phyloP scores from a whole-genome alignment of 2,888 invertebrate genomes.

The Anthrax anthrax region DNA sequence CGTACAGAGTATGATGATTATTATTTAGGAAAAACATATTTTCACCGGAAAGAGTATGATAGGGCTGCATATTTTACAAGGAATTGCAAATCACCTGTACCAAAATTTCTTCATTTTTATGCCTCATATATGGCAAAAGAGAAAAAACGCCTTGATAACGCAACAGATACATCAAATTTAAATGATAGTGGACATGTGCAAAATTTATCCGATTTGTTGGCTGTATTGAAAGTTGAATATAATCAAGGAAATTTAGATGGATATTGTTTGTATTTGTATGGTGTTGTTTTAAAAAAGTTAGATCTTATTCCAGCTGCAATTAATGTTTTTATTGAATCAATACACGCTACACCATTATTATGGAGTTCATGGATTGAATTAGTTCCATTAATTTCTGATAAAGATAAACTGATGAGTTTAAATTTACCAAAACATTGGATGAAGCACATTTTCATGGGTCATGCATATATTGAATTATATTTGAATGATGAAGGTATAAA shows the following conservation, averaged over 20 bases:
- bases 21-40: slow-evolving; percentile 70
- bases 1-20: slow-evolving; percentile 50
- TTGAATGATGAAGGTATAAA: slow-evolving; percentile 79
- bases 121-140: slow-evolving; percentile 79
- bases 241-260: slow-evolving; percentile 60
- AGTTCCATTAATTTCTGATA: slow-evolving; percentile 67
- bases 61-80: slow-evolving; percentile 67
- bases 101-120: slow-evolving; percentile 73
- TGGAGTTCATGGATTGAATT: slow-evolving; percentile 96
- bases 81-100: slow-evolving; percentile 52
- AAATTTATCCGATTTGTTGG: slow-evolving; percentile 41
- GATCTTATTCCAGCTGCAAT: slow-evolving; percentile 67
- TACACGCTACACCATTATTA: slow-evolving; percentile 65
- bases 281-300: slow-evolving; percentile 75
- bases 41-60: slow-evolving; percentile 83
- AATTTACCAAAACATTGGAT: slow-evolving; percentile 84
- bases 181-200: slow-evolving; percentile 28
- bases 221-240: slow-evolving; percentile 43
- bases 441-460: slow-evolving; percentile 80
- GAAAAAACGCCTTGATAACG: slow-evolving; percentile 76
- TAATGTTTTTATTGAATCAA: slow-evolving; percentile 62
- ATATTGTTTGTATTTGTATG: slow-evolving; percentile 77
- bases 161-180: slow-evolving; percentile 44
- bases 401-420: slow-evolving; percentile 53
- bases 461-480: slow-evolving; percentile 79